Evolutionary conservation across 2,888 invertebrate species (phyloP), one percentile per base, ranked within the genome.

Genomic region (Conops quadrifasciatus): DNA sequence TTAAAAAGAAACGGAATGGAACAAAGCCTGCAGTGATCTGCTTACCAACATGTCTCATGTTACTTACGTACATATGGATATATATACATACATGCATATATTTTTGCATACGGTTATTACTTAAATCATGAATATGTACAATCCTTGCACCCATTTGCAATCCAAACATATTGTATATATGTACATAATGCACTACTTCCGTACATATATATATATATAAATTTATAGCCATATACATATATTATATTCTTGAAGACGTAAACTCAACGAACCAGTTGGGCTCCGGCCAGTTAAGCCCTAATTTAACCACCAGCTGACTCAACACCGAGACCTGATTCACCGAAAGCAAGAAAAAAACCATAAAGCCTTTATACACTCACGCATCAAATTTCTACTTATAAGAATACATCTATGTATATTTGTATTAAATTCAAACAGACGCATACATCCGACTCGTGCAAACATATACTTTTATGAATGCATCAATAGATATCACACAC

Each of bases 261-360:
- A 36, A 36, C 9, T 9, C 4, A 36, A 36, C 36, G 36, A 36
- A 36, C 36, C 36, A 36, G 36, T 36, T 36, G 36, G 9, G 36
- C 36, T 36, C 36, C 4, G 36, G 9, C 36, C 36, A 36, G 49
- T 64, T 49, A 28, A 24, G 45, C 63, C 49, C 63, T 64, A 47
- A 26, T 64, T 49, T 9, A 64, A 64, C 63, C 63, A 64, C 63
- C 63, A 64, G 63, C 47, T 64, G 63, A 64, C 63, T 64, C 63
- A 64, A 53, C 5, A 53, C 7, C n/a, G 9, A 7, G 36, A 36
- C 9, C 19, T 21, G 53, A 53, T 2, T n/a, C 13, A 49, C 49
- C 19, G 49, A 49, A 49, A 49, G n/a, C n/a, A 21, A 21, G n/a
- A 53, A 53, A 21, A 21, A n/a, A 53, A 1, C 11, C 2, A 13